phyloP scores from a whole-genome alignment of 1,140 invertebrate genomes.

The Orussus abietinus region DNA sequence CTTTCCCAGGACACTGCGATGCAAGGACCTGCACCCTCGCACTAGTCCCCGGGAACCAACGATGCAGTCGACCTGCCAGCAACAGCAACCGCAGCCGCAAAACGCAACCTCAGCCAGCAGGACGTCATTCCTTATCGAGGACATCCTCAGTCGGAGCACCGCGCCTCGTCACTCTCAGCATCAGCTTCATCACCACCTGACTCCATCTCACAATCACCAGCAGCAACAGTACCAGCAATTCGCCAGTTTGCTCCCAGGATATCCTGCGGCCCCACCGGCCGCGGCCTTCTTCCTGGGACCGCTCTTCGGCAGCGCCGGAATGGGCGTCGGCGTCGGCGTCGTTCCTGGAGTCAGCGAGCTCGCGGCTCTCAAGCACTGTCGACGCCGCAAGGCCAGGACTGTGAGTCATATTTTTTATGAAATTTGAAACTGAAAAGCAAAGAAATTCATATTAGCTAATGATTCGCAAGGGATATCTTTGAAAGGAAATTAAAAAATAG shows the following conservation, averaged over 20 bases:
- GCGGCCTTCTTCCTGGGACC: constrained; percentile 51
- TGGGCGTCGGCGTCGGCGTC: constrained; percentile 42
- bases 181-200: constrained; percentile 36
- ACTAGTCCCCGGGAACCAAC: too few species aligned
- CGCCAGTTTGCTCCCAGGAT: constrained; percentile 47
- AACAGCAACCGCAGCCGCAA: constrained; percentile 41
- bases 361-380: constrained; percentile 78
- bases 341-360: constrained; percentile 44
- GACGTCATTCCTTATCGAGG: constrained; percentile 76
- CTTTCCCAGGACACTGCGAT: too few species aligned
- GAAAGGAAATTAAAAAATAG: too few species aligned
- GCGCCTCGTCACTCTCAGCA: constrained; percentile 15
- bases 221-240: constrained; percentile 54
- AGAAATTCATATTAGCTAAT: too few species aligned
- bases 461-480: too few species aligned
- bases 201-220: constrained; percentile 33
- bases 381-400: constrained; percentile 89
- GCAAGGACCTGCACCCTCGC: too few species aligned
- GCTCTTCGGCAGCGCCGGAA: constrained; percentile 41
- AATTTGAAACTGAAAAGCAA: too few species aligned
- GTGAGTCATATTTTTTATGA: constrained; percentile 50
- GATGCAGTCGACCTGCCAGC: constrained; percentile 49
- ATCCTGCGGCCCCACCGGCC: constrained; percentile 51
- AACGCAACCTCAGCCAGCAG: constrained; percentile 43
- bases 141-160: constrained; percentile 69